Base-by-base conservation (phyloP, 2,797 vertebrate genomes). In the Eospalax fontanierii region DNA sequence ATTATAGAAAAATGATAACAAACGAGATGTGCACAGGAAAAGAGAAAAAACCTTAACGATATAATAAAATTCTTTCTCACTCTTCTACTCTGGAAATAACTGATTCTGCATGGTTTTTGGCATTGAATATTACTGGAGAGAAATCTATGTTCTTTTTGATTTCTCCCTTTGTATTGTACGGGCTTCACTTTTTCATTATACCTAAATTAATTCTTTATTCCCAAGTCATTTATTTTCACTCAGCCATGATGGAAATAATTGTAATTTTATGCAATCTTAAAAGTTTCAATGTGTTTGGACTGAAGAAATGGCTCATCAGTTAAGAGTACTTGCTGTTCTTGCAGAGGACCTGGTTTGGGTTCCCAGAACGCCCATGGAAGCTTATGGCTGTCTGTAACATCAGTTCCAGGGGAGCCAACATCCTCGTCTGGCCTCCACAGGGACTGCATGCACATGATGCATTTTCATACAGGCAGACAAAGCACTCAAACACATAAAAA, bases 31-130 rank as follows among this genome's bases (percentile, higher is more conserved):
- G n/a, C 0, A 0, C 21, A 26, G 7, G 24, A 80, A 79, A 79
- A 43, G 3, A 83, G 38, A 87, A 80, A 86, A 43, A 63, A 66
- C 33, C 38, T 87, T 50, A 75, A 65, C 19, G 16, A 57, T 61
- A 8, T 38, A 74, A 33, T 54, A 35, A 70, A 59, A 54, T 11
- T 68, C 15, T 8, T 11, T 33, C 11, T 68, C 11, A 5, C 8
- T 75, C 73, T 43, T 93, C 33, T 73, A 65, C 40, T 80, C 80
- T 80, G 40, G 90, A 63, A 63, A 84, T 84, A n/a, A 35, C 21
- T 8, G 30, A 35, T 74, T 43, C 43, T 70, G 4, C 6, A 19
- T 18, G 22, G n/a, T 79, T 61, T 86, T 87, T 11, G 71, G 11
- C 38, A 28, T 50, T 75, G 21, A 61, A 22, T 50, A 35, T 87